A percentile compares a stretch with the other conserved stretches of the same genome.
phyloP scores from a whole-genome alignment of 2,113 vertebrate species.

The Okapia johnstoni region DNA sequence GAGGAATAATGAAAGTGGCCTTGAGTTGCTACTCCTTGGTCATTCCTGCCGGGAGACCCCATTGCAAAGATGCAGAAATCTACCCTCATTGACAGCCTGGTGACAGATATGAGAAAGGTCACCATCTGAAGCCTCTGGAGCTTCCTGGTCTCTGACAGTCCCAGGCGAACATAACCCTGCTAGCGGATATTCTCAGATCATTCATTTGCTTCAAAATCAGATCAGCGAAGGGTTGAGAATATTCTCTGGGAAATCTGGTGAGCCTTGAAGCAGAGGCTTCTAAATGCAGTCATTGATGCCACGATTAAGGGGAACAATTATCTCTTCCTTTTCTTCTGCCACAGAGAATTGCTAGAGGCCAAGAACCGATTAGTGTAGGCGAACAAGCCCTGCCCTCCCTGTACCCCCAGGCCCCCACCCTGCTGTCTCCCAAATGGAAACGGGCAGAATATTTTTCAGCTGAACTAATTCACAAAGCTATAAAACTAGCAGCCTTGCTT shows the following conservation, averaged over 20 bases:
- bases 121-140: constrained; percentile 9
- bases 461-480: constrained; percentile 58
- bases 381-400: background rate
- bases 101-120: constrained; percentile 56
- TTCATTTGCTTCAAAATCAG: constrained; percentile 58
- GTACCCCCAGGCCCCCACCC: background rate
- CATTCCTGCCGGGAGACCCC: background rate
- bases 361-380: constrained; percentile 55
- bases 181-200: constrained; percentile 51
- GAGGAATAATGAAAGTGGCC: background rate
- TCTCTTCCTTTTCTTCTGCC: constrained; percentile 65
- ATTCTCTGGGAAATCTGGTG: constrained; percentile 55
- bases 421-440: constrained; percentile 7
- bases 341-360: constrained; percentile 68
- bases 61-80: background rate
- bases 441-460: constrained; percentile 51
- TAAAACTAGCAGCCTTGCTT: constrained; percentile 48
- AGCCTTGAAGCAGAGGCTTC: constrained; percentile 48
- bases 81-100: constrained; percentile 27
- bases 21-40: background rate
- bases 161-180: background rate
- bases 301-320: constrained; percentile 65
- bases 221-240: constrained; percentile 39
- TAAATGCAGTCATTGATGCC: constrained; percentile 67
- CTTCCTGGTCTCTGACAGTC: constrained; percentile 16